A percentile compares a stretch with the other conserved stretches of the same genome.
Conservation (phyloP, 23 tunicate species). For the Styela plicata region DNA sequence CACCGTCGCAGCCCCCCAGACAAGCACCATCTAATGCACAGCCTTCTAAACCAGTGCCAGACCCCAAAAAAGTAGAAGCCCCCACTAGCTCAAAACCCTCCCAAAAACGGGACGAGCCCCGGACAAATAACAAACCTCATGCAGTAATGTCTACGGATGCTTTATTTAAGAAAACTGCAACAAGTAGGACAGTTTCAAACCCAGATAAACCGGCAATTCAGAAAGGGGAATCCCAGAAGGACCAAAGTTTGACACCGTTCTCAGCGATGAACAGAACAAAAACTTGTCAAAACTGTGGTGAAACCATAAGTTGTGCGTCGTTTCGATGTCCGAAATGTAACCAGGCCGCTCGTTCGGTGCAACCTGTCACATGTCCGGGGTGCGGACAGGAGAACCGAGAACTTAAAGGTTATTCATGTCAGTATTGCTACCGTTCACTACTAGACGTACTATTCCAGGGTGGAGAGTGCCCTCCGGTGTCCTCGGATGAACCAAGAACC, state of each 20-base stretch:
- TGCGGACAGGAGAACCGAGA: slow-evolving; percentile 71
- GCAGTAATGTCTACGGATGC: slow-evolving; percentile 13
- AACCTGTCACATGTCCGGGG: slow-evolving; percentile 62
- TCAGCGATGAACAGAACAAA: slow-evolving; percentile 19
- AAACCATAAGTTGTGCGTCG: slow-evolving; percentile 48
- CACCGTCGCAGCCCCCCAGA: not conserved
- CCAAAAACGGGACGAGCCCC: not conserved
- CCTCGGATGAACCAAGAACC: not conserved
- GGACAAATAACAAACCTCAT: not conserved
- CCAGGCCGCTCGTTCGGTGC: slow-evolving; percentile 27
- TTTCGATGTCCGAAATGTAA: slow-evolving; percentile 69
- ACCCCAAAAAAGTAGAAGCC: not conserved
- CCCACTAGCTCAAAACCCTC: not conserved
- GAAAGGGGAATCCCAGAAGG: not conserved
- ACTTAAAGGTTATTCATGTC: slow-evolving; percentile 70
- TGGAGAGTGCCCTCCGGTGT: not conserved
- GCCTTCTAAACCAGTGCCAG: not conserved
- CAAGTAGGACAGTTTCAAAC: not conserved
- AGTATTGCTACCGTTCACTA: slow-evolving; percentile 64
- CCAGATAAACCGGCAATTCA: not conserved
- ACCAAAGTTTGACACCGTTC: not conserved
- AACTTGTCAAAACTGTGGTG: slow-evolving; percentile 69
- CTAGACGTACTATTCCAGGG: slow-evolving; percentile 47
- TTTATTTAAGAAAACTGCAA: not conserved
- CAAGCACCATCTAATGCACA: too few relatives aligned